These are phyloP conservation scores for Phylloscopus whistleri DNA, from an alignment of 2,113 vertebrate species.

Conservation along the genomic window DNA sequence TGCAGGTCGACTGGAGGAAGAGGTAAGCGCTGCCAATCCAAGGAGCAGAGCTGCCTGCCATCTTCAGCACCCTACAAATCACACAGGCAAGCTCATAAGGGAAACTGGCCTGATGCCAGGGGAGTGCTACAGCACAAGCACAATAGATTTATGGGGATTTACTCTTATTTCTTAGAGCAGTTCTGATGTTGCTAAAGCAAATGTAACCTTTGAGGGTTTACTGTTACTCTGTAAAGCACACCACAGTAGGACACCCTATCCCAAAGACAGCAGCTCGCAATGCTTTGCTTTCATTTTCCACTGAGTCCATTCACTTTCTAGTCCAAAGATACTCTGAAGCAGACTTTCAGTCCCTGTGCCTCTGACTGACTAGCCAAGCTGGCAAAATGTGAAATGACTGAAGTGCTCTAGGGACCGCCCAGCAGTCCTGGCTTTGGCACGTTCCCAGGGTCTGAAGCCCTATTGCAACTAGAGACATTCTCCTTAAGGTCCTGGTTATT, in stretches of 20 bases:
- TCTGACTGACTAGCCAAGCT: not conserved
- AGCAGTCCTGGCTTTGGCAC: not conserved
- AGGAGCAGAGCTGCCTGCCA: conserved; percentile 61
- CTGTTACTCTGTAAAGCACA: not conserved
- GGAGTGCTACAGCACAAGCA: not conserved
- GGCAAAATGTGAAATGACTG: not conserved
- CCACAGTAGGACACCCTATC: not conserved
- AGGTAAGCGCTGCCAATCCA: conserved; percentile 91
- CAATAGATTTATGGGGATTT: not conserved
- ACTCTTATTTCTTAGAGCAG: not conserved
- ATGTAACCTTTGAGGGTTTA: not conserved
- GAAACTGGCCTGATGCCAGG: not conserved
- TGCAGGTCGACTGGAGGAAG: conserved; percentile 82
- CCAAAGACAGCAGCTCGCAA: not conserved
- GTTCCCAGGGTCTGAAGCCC: not conserved
- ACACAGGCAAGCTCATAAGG: not conserved
- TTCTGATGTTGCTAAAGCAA: not conserved
- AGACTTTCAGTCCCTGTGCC: not conserved
- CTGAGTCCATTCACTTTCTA: not conserved
- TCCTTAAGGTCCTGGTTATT: not conserved
- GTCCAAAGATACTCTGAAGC: not conserved
- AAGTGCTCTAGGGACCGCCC: not conserved
- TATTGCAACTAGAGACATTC: accelerated
- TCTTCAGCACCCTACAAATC: conserved; percentile 70
- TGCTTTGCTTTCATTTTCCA: not conserved